Evolutionary conservation across 2,113 vertebrate species (phyloP), one percentile per base, ranked within the genome.

Genomic region (Cromileptes altivelis): DNA sequence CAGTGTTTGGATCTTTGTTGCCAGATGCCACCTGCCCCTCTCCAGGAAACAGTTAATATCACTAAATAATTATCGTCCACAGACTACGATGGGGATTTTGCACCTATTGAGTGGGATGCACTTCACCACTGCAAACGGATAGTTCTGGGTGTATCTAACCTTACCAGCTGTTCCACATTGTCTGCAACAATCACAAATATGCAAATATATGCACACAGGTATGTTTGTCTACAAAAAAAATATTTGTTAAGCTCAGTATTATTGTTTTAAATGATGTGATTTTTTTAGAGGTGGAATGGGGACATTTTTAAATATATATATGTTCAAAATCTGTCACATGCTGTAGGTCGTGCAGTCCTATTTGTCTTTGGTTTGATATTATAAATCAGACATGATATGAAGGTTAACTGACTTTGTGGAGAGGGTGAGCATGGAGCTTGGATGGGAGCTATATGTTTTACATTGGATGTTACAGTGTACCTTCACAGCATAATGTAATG

Each of bases 21-120:
- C 63, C 79, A 80, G 70, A 77, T 72, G 56, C 56, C 74, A 70
- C 40, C 42, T 75, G 58, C 30, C 49, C 80, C 52, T 27, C 70
- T 37, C 30, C 70, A 55, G 62, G 65, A 86, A 81, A 74, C 25
- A 64, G 70, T 84, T 81, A 84, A 81, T 80, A 80, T 84, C 75
- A 80, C 52, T 69, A 77, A 78, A 87, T 83, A 84, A 85, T 82
- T 75, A 83, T 70, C 18, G 60, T 80, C 70, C 67, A 19, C 57
- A 76, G 23, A 74, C 33, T 33, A 77, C 71, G 70, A 53, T 45
- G 11, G 81, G 80, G 85, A 87, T 89, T 86, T 74, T 73, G n/a
- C 70, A 81, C 74, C 71, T 78, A 67, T 77, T 81, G 85, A 88
- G 88, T 74, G 79, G 62, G 85, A 80, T 30, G 70, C 73, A 89